These are phyloP conservation scores for Drosophila buzzatii DNA, from an alignment of 2,888 invertebrate species.

Conservation along the genomic window DNA sequence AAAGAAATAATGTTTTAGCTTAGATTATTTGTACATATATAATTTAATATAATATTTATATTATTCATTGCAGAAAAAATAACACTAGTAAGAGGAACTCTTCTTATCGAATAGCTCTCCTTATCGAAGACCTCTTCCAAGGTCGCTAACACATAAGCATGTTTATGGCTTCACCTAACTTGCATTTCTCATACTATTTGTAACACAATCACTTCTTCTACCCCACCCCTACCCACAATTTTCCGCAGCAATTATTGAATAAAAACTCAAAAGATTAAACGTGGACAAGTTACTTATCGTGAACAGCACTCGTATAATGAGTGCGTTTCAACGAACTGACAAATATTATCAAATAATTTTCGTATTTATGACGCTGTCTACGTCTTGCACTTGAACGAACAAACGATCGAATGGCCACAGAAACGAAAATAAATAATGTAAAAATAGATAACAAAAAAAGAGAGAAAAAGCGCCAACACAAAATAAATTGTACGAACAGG, in stretches of 20 bases:
- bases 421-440: constrained; percentile 3
- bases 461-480: constrained; percentile 22
- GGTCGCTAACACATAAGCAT: not conserved
- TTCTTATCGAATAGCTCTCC: too few relatives aligned
- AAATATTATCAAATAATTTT: constrained; percentile 45
- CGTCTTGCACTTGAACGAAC: constrained; percentile 56
- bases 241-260: not conserved
- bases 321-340: not conserved
- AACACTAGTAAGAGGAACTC: too few relatives aligned
- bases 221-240: too few relatives aligned
- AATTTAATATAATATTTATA: too few relatives aligned
- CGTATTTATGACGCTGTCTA: constrained; percentile 44
- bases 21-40: too few relatives aligned
- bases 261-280: constrained; percentile 20
- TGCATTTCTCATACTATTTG: not conserved
- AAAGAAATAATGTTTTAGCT: too few relatives aligned
- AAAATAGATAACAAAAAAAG: constrained; percentile 13
- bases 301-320: not conserved
- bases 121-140: not conserved
- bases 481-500: constrained; percentile 32
- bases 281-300: constrained; percentile 24
- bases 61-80: too few relatives aligned
- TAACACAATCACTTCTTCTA: not conserved
- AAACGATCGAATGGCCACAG: not conserved
- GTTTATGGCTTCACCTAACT: not conserved